phyloP scores from a whole-genome alignment of 2,797 vertebrate species.

The Rousettus madagascariensis region DNA sequence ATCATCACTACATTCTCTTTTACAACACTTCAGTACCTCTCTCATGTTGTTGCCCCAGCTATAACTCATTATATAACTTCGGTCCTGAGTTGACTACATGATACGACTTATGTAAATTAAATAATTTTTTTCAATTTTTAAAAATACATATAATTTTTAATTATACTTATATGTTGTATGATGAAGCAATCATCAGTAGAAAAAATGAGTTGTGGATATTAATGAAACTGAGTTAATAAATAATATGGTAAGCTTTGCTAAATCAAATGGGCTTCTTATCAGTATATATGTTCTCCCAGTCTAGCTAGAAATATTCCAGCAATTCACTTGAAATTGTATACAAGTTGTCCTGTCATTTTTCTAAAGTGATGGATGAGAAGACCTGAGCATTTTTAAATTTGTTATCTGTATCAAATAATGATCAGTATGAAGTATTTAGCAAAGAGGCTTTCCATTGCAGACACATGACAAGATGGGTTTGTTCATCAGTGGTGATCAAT shows the following conservation, averaged over 20 bases:
- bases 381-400: neutral
- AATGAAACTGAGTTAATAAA: conserved; percentile 17
- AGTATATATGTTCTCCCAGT: neutral
- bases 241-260: neutral
- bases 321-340: neutral
- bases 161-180: neutral
- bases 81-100: neutral
- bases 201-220: neutral
- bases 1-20: neutral
- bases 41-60: neutral
- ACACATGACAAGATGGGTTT: neutral
- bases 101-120: neutral
- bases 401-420: neutral
- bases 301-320: neutral
- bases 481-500: neutral
- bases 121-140: neutral
- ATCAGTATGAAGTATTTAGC: neutral
- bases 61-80: neutral
- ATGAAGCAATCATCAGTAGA: neutral
- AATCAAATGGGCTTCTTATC: neutral
- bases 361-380: neutral
- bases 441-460: neutral
- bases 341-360: neutral
- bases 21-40: neutral
- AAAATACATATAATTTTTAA: conserved; percentile 23